phyloP scores from a whole-genome alignment of 2,113 vertebrate genomes.

The Ranitomeya variabilis region DNA sequence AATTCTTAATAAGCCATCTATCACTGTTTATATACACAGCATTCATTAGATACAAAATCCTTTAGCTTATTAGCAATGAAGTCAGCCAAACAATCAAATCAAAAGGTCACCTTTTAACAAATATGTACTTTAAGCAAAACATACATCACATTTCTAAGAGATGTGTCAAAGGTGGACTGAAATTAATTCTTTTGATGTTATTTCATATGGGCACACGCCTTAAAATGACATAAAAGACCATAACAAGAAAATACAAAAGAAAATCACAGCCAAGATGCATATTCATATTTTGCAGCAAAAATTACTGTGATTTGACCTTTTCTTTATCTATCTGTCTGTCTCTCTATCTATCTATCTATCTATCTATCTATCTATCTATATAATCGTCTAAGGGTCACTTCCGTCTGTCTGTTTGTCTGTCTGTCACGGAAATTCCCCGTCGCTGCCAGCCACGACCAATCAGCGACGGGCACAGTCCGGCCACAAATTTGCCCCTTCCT shows the following conservation, averaged over 20 bases:
- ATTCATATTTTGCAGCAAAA: neutral
- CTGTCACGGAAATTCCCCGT: too few relatives aligned
- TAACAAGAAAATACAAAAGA: neutral
- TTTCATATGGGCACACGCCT: neutral
- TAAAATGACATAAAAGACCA: neutral
- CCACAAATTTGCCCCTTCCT: too few relatives aligned
- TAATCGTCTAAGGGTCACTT: too few relatives aligned
- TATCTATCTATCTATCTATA: too few relatives aligned
- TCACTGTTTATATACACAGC: slow-evolving; percentile 68
- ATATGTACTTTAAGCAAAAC: slow-evolving; percentile 62
- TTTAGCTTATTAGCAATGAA: slow-evolving; percentile 72
- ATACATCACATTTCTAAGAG: slow-evolving; percentile 61
- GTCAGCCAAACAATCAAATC: slow-evolving; percentile 68
- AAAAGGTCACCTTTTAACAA: slow-evolving; percentile 74
- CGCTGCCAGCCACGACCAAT: too few relatives aligned
- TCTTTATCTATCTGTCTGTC: too few relatives aligned
- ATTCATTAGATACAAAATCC: slow-evolving; percentile 73
- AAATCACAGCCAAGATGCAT: neutral
- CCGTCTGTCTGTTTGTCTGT: too few relatives aligned
- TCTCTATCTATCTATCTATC: too few relatives aligned
- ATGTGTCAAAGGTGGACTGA: slow-evolving; percentile 13
- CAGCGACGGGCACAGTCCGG: too few relatives aligned
- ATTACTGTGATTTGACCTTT: neutral
- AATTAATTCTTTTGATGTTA: slow-evolving; percentile 25
- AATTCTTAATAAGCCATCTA: slow-evolving; percentile 74